These are phyloP conservation scores for Ochropleura plecta DNA, from an alignment of 2,888 invertebrate species.

Conservation along the genomic window DNA sequence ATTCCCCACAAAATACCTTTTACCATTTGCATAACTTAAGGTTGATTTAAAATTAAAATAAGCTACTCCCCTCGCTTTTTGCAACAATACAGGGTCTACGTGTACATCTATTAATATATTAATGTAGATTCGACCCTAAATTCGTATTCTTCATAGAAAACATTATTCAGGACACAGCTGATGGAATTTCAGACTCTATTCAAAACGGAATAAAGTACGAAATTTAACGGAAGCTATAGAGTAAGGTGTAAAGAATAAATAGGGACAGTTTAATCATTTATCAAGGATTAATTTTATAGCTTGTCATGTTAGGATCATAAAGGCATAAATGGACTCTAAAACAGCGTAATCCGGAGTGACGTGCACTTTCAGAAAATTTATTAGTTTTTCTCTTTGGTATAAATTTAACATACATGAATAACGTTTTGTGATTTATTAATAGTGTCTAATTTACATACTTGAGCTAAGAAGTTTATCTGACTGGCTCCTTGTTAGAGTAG, in stretches of 20 bases:
- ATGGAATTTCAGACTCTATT: conserved; percentile 35
- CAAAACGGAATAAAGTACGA: neutral
- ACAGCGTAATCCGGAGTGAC: conserved; percentile 50
- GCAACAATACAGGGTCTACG: conserved; percentile 61
- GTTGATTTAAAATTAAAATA: conserved; percentile 78
- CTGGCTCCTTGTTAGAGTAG: neutral
- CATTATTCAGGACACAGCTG: conserved; percentile 15
- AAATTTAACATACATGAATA: conserved; percentile 13
- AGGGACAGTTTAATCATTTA: conserved; percentile 65
- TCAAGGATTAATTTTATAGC: conserved; percentile 69
- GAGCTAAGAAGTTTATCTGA: neutral
- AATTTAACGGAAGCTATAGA: neutral
- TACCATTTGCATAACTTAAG: conserved; percentile 71
- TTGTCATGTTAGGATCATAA: conserved; percentile 63
- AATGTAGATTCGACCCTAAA: conserved; percentile 65
- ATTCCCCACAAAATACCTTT: conserved; percentile 63
- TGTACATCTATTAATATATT: conserved; percentile 71
- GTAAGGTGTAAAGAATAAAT: conserved; percentile 53
- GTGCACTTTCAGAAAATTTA: conserved; percentile 49
- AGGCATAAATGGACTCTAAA: conserved; percentile 48
- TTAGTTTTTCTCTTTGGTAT: conserved; percentile 32
- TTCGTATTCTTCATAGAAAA: conserved; percentile 37
- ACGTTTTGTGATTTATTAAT: conserved; percentile 10
- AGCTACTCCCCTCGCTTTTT: conserved; percentile 64
- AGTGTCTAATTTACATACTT: conserved; percentile 3